A percentile compares a stretch with the other conserved stretches of the same genome.
Conservation (phyloP, 2,113 vertebrate genomes). For the Willisornis vidua region DNA sequence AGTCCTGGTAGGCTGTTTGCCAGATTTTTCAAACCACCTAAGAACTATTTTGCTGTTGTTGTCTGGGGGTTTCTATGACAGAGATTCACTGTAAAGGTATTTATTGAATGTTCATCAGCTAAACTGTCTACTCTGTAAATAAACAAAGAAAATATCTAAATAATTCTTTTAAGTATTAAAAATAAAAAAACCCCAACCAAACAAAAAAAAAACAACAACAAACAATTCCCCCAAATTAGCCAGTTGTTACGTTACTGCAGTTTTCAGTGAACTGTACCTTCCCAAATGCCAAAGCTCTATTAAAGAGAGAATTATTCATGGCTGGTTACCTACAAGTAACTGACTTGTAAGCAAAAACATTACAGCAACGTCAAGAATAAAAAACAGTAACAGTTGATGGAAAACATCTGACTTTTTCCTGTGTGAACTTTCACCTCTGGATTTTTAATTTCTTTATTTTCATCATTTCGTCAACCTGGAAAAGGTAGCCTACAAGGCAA, state of each 20-base stretch:
- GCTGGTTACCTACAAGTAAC: not conserved
- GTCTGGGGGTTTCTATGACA: not conserved
- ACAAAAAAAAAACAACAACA: too few species aligned
- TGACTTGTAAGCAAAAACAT: not conserved
- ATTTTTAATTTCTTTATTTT: not conserved
- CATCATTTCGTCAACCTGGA: not conserved
- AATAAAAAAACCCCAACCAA: too few species aligned
- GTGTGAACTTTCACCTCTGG: not conserved
- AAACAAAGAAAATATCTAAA: not conserved
- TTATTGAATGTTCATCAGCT: not conserved
- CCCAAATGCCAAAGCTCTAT: not conserved
- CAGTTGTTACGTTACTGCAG: not conserved
- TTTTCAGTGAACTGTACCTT: not conserved
- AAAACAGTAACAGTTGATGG: not conserved
- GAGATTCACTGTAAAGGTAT: not conserved
- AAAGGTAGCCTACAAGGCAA: not conserved
- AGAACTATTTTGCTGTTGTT: not conserved
- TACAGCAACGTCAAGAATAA: not conserved
- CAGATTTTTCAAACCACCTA: not conserved
- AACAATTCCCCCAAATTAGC: too few species aligned
- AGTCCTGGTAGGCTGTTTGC: not conserved
- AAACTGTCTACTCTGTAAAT: not conserved
- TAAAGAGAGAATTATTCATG: not conserved
- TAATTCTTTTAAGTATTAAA: not conserved
- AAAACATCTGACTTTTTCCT: not conserved